phyloP scores from a whole-genome alignment of 2,113 vertebrate species.

The Zingel zingel region DNA sequence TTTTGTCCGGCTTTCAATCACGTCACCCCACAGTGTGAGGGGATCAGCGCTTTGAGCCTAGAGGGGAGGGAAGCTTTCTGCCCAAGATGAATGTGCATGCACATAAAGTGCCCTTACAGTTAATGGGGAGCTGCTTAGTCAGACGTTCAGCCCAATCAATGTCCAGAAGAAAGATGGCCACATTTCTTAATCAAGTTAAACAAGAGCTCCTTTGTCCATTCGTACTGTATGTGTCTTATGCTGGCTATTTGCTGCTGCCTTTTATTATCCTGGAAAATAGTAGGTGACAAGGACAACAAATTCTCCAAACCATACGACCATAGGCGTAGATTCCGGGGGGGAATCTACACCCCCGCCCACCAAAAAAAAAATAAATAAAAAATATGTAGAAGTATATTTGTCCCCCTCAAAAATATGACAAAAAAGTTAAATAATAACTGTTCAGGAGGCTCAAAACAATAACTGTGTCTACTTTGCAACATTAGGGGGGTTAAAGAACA shows the following conservation, averaged over 20 bases:
- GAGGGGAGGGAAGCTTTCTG: constrained; percentile 47
- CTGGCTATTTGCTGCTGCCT: background rate
- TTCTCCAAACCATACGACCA: no score
- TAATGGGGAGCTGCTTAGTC: constrained; percentile 65
- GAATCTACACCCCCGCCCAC: no score
- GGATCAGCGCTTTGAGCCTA: constrained; percentile 61
- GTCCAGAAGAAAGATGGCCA: constrained; percentile 38
- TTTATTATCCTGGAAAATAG: no score
- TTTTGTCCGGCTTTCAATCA: constrained; percentile 44
- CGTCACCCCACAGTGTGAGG: constrained; percentile 35
- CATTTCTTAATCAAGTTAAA: constrained; percentile 64
- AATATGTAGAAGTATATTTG: no score
- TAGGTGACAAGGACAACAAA: no score
- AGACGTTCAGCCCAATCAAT: constrained; percentile 57
- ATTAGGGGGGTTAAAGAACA: no score
- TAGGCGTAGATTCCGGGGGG: no score
- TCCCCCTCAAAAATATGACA: no score
- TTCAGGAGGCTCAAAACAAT: no score
- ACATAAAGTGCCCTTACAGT: constrained; percentile 61
- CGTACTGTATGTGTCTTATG: background rate
- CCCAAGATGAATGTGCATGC: constrained; percentile 56
- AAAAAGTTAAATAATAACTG: no score
- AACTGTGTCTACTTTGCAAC: no score
- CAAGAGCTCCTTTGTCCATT: constrained; percentile 24
- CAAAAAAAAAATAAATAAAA: no score